phyloP scores from a whole-genome alignment of 1,140 invertebrate species.

The Trichogramma pretiosum region DNA sequence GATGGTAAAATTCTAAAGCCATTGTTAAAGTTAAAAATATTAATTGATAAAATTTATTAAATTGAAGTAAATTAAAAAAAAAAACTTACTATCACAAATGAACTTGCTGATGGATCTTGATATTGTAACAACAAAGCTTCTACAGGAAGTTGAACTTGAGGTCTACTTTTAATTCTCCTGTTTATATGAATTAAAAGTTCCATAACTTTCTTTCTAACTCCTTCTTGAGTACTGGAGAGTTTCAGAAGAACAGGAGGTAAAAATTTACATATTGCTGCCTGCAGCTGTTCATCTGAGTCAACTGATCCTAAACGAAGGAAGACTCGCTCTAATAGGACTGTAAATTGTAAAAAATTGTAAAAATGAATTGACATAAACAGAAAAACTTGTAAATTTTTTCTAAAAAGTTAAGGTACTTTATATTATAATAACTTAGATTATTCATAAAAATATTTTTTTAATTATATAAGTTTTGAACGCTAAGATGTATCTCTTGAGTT shows the following conservation, averaged over 20 bases:
- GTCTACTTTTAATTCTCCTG: conserved; percentile 75
- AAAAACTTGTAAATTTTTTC: no score
- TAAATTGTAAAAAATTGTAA: no score
- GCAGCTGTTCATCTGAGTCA: conserved; percentile 80
- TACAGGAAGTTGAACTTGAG: conserved; percentile 79
- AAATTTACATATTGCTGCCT: conserved; percentile 74
- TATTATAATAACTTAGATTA: no score
- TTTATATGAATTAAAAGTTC: conserved; percentile 89
- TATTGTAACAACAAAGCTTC: conserved; percentile 74
- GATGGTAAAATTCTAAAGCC: conserved; percentile 81
- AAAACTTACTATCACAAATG: conserved; percentile 72
- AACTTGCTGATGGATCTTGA: conserved; percentile 64
- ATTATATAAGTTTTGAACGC: no score
- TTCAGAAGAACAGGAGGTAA: conserved; percentile 82
- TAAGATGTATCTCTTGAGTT: no score
- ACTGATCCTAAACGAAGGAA: conserved; percentile 79
- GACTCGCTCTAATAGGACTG: conserved; percentile 78
- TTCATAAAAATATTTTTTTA: no score
- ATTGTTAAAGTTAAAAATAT: conserved; percentile 14
- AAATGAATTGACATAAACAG: no score
- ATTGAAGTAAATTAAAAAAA: no score
- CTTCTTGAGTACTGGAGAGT: conserved; percentile 75
- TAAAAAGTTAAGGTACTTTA: no score
- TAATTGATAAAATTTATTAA: conserved; percentile 10
- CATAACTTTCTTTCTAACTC: conserved; percentile 82